Percentiles rank a stretch among this genome's conserved stretches.
These are phyloP conservation scores for Acanthurus leucopareius DNA, from an alignment of 2,797 vertebrate species.

Conservation along the genomic window DNA sequence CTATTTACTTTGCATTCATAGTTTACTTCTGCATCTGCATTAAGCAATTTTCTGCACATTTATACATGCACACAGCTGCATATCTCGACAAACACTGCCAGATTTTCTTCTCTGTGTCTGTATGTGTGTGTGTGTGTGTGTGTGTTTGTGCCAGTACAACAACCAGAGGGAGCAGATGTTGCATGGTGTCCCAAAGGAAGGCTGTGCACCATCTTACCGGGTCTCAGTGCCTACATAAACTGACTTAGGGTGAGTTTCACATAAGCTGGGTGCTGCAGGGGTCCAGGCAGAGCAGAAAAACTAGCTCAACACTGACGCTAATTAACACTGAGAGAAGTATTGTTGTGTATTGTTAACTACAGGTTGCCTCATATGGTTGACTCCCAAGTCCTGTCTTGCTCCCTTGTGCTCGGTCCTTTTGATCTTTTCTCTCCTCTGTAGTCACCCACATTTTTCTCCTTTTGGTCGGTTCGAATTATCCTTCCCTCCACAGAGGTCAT, in stretches of 20 bases:
- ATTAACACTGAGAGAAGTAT: slow-evolving; percentile 47
- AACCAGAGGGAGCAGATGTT: slow-evolving; percentile 71
- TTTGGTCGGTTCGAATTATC: not conserved
- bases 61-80: slow-evolving; percentile 19
- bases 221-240: slow-evolving; percentile 31
- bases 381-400: slow-evolving; percentile 7
- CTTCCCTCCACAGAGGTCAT: not conserved
- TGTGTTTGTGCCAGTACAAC: slow-evolving; percentile 4
- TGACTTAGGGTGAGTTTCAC: slow-evolving; percentile 33
- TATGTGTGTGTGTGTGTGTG: slow-evolving; percentile 21
- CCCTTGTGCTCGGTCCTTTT: not conserved
- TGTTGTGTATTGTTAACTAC: slow-evolving; percentile 17
- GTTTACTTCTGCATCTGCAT: not conserved
- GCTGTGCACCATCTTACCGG: slow-evolving; percentile 33
- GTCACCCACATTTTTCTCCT: not conserved
- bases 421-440: not conserved
- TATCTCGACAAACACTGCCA: slow-evolving; percentile 6
- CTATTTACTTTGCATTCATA: not conserved
- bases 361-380: slow-evolving; percentile 19
- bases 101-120: slow-evolving; percentile 11
- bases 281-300: slow-evolving; percentile 6
- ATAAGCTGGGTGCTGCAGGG: slow-evolving; percentile 28
- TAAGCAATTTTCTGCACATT: slow-evolving; percentile 5
- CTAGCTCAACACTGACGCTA: slow-evolving; percentile 40
- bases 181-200: slow-evolving; percentile 42